phyloP scores from a whole-genome alignment of 2,113 vertebrate species.

The Atractosteus spatula region DNA sequence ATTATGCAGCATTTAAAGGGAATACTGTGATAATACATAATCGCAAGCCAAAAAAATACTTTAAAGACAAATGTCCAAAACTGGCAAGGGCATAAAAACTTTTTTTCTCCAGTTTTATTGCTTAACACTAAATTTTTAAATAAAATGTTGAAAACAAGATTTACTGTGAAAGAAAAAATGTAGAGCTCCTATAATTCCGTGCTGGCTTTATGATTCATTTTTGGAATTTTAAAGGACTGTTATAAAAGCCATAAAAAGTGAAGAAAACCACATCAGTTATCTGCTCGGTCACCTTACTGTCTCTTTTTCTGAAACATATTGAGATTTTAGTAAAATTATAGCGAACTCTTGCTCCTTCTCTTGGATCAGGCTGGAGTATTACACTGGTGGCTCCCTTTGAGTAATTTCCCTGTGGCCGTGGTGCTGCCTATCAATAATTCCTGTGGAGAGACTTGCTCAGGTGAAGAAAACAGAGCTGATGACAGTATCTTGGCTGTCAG shows the following conservation, averaged over 20 bases:
- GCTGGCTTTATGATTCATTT: slow-evolving; percentile 2
- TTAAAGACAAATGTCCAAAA: neutral
- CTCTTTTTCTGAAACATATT: neutral
- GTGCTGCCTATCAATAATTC: neutral
- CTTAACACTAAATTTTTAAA: neutral
- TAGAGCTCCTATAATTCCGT: neutral
- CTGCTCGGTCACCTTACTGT: slow-evolving; percentile 2
- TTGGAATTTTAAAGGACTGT: too few relatives aligned
- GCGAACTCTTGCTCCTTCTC: slow-evolving; percentile 1
- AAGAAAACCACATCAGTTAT: neutral
- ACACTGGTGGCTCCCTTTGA: slow-evolving; percentile 3
- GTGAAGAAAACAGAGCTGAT: slow-evolving; percentile 11
- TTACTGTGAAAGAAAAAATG: neutral
- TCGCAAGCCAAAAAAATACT: neutral
- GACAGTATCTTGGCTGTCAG: slow-evolving; percentile 13
- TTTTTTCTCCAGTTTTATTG: slow-evolving; percentile 11
- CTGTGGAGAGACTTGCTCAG: neutral
- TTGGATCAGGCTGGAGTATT: neutral
- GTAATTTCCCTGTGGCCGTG: neutral
- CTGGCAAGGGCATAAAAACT: neutral
- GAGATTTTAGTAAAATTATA: slow-evolving; percentile 8
- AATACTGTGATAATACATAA: neutral
- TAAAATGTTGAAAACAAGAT: neutral
- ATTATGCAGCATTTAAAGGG: slow-evolving; percentile 4
- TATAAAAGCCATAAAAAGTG: too few relatives aligned